These are phyloP conservation scores for Stenolophus ochropezus DNA, from an alignment of 2,888 invertebrate species.

Conservation along the genomic window DNA sequence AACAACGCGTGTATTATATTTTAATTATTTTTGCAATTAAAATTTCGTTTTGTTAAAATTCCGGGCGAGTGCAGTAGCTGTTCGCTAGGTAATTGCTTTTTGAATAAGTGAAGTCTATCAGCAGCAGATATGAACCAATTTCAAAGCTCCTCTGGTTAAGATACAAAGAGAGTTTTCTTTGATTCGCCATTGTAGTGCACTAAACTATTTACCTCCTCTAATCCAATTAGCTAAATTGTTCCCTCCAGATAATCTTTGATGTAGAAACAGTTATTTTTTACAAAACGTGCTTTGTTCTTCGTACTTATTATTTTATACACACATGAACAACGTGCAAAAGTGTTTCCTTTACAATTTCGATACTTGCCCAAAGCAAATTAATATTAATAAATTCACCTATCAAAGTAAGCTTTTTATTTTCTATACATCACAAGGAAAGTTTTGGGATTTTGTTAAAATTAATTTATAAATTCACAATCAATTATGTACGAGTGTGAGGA, in stretches of 20 bases:
- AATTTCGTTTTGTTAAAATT: background rate
- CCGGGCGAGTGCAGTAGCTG: background rate
- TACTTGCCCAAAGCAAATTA: no score
- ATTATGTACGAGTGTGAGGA: no score
- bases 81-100: slow-evolving; percentile 6
- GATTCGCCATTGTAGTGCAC: slow-evolving; percentile 15
- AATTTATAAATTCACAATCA: no score
- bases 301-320: background rate
- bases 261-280: background rate
- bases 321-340: no score
- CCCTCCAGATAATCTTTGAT: background rate
- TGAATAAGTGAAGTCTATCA: slow-evolving; percentile 4
- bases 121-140: background rate
- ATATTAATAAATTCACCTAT: no score
- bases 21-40: background rate
- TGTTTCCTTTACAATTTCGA: no score
- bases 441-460: no score
- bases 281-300: background rate
- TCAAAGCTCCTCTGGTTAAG: background rate
- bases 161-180: slow-evolving; percentile 22
- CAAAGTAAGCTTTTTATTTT: no score
- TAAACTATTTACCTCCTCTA: background rate
- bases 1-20: background rate
- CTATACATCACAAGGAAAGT: no score
- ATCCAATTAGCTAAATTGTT: background rate